Base-by-base conservation (phyloP, 30 jellyfish, hydroid and myxozoan species). In the Aurelia aurita region DNA sequence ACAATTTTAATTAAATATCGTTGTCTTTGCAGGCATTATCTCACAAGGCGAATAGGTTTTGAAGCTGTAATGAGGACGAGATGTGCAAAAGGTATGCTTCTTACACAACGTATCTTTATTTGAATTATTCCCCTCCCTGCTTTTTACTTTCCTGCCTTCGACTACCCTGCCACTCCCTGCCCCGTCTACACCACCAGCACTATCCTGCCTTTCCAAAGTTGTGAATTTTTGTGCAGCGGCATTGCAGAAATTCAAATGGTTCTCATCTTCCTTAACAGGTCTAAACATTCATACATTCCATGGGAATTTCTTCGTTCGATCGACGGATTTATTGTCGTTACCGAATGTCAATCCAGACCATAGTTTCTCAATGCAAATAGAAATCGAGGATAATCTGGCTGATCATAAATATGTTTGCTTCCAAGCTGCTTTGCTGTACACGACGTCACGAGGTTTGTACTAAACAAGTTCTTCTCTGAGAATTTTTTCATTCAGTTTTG, bases 281-380 rank as follows among this genome's bases (percentile, higher is more conserved):
- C 76, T 94, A 9, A 89, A 94, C 47, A 84, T 94, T 23, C 97
- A 94, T 59, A 89, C 99, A 47, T 94, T 94, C 72, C 99, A 94
- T 89, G 99, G 99, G 22, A 94, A 94, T 74, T 94, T 89, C 95
- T 94, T 94, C 66, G 99, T 94, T 28, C 99, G 99, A 11, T 94
- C 99, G 46, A 94, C 99, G 14, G 99, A 94, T 63, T 86, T 94
- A 39, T 82, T 94, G 12, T 94, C 99, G 2, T 55, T 94, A 35
- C 99, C 99, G 21, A 94, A 94, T 80, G 99, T 94, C 43, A 94
- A 89, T 60, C 99, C 99, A 3, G 99, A 94, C 82, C 99, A 94
- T 75, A 88, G 99, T 77, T 94, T 94, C 66, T 62, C 96, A 31
- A 88, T 94, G 97, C 99, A 94, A 68, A 94, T 94, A 44, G 91